Conservation (phyloP, 2,888 invertebrate species). For the Ditylenchus weischeri region DNA sequence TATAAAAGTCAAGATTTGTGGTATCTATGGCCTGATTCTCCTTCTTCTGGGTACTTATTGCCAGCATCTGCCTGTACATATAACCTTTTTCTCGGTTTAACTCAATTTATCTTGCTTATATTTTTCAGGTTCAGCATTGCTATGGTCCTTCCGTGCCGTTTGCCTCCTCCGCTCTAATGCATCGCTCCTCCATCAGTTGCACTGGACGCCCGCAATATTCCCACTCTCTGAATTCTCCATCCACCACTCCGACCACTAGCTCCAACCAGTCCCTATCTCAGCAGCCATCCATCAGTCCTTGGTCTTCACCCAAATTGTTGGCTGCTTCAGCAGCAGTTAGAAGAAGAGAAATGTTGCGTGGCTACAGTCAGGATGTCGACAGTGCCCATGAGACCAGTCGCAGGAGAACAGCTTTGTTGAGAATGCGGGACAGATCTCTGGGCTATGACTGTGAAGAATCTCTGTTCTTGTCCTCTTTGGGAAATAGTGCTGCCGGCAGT, state of each 20-base stretch:
- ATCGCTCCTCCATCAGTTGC: slow-evolving; percentile 1
- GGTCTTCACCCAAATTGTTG: slow-evolving; percentile 16
- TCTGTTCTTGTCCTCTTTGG: neutral
- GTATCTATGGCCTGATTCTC: neutral
- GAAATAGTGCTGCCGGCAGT: neutral
- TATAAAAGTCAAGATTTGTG: too few relatives aligned
- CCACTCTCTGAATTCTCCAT: slow-evolving; percentile 3
- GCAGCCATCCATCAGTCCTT: slow-evolving; percentile 15
- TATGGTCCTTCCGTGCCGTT: slow-evolving; percentile 19
- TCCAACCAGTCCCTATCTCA: neutral
- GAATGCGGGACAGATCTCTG: slow-evolving; percentile 32
- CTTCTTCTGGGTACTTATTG: too few relatives aligned
- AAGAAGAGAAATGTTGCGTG: slow-evolving; percentile 19
- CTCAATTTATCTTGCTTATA: neutral
- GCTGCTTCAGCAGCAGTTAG: slow-evolving; percentile 13
- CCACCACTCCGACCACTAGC: slow-evolving; percentile 16
- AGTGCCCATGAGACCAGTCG: slow-evolving; percentile 14
- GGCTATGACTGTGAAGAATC: slow-evolving; percentile 29
- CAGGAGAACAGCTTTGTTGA: slow-evolving; percentile 21
- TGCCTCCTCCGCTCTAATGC: neutral
- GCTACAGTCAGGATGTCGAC: slow-evolving; percentile 35
- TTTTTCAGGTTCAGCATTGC: slow-evolving; percentile 39
- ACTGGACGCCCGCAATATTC: neutral
- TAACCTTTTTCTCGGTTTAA: too few relatives aligned
- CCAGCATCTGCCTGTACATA: too few relatives aligned